Base-by-base conservation (phyloP, 2,797 vertebrate species). In the Pseudochirops cupreus region DNA sequence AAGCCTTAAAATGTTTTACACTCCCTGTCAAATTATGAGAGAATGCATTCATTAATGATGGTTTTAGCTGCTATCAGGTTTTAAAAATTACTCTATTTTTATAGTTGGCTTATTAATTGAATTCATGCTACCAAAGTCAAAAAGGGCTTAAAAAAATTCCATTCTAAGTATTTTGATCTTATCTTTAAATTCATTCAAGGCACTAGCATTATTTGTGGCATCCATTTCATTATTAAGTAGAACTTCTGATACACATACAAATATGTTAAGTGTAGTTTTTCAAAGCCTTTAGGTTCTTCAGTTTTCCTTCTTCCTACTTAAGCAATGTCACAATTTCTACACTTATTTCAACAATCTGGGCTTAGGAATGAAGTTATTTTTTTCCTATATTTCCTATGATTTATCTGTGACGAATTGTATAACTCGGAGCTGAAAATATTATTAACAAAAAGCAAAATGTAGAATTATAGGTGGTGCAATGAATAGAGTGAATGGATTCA, bases 41-140 rank as follows among this genome's bases (percentile, higher is more conserved):
- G 11, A n/a, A 93, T 94, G 31, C 18, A 16, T 95, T 91, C 55
- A 13, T 91, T 28, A 26, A 56, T 56, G 3, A 18, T 91, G 5
- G 0, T 31, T 92, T 24, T 52, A 92, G 93, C 90, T 24, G 93
- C 54, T 95, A n/a, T 57, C 24, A 95, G 74, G 93, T 82, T 55
- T 89, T 59, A 4, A 33, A 91, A 18, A 46, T 62, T 24, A 5
- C 18, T 12, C 1, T 4, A 46, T 59, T 82, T 3, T 92, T 93
- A 46, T 82, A 82, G 18, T 46, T 39, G n/a, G 21, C 18, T 18
- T 82, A 82, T 46, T 82, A 82, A 82, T 82, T 82, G n/a, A n/a
- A 82, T 82, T 82, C 16, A 46, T 82, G 2, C 18, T 18, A 82
- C n/a, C n/a, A 9, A 39, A 82, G 18, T 82, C 5, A 46, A 82